Evolutionary conservation across 2,888 invertebrate genomes (phyloP), one percentile per base, ranked within the genome.

Genomic region (Metacarcinus magister): DNA sequence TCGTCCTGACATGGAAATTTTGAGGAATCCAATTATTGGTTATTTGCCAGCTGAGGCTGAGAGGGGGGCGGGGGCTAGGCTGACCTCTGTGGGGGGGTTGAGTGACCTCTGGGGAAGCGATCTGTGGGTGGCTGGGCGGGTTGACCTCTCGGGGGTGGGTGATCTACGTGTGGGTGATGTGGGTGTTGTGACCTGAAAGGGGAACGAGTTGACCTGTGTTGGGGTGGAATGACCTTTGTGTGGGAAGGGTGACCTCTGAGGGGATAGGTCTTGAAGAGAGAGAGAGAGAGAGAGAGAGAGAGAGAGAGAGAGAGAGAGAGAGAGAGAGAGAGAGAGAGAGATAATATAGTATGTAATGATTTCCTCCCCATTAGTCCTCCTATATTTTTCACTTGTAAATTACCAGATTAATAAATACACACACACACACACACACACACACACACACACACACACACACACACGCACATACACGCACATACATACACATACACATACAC

Each of bases 251-350:
- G 54, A 54, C 13, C 13, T 16, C 10, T 54, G 54, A 16, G 16
- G 54, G 54, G 54, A 10, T 54, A 16, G 54, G 54, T 54, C 54
- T 54, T 54, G 54, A 54, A 54, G 54, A 54, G 67, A n/a, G 67
- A n/a, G 67, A n/a, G 67, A n/a, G 67, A n/a, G 67, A n/a, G 67
- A n/a, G 67, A n/a, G 67, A n/a, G 67, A n/a, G 67, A n/a, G 67
- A n/a, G 67, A n/a, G 67, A n/a, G n/a, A n/a, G 67, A 67, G 67
- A 67, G 67, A 67, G 67, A 67, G 67, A 67, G 67, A 67, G 67
- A 67, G 67, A 67, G 67, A n/a, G n/a, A 3, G n/a, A n/a, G 8
- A 2, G 16, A 60, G 2, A 46, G 46, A 46, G 5, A 46, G 46
- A 46, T 10, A 46, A 54, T 10, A 13, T 54, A 2, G 13, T 54